Evolutionary conservation across 2,797 vertebrate species (phyloP), one percentile per base, ranked within the genome.

Genomic region (Melanotaenia trifasciata): DNA sequence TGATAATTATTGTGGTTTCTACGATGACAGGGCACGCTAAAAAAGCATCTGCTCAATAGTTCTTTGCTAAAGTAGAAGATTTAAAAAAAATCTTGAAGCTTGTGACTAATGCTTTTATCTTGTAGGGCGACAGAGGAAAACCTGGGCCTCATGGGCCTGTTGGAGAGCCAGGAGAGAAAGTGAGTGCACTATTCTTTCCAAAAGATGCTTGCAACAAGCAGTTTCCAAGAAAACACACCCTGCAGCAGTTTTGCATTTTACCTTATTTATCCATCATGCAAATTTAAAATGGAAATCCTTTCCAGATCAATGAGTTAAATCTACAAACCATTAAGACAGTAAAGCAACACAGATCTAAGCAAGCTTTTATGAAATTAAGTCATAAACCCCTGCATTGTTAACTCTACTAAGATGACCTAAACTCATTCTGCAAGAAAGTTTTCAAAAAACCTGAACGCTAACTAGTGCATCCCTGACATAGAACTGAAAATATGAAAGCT

Each of bases 101-200:
- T 75, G 53, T 64, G 4, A 32, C 71, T 84, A 85, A 87, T 85
- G 79, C 67, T 67, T 90, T 76, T 85, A 56, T 86, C 81, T 81
- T 89, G 70, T 85, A 98, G 97, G 97, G 97, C 62, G 96, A 97
- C 43, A 72, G 93, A 78, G 97, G 97, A 72, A 95, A 92, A 24
- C 92, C 87, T 1, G 97, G 97, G 11, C 91, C 80, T 30, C 76
- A 76, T 0, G 97, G 97, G 4, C 92, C 94, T 65, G 56, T 77
- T 0, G 97, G 97, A 80, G 95, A 96, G 45, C 78, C 91, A 5
- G 97, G 97, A 13, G 66, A 93, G 63, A 97, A 94, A 94, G 96
- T 96, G 85, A 90, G 91, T 71, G 70, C 60, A 57, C 69, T 50
- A 20, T 64, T 64, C 28, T 69, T 65, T 51, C 18, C 13, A 38